Base-by-base conservation (phyloP, 2,113 vertebrate genomes). In the Crotalus horridus region DNA sequence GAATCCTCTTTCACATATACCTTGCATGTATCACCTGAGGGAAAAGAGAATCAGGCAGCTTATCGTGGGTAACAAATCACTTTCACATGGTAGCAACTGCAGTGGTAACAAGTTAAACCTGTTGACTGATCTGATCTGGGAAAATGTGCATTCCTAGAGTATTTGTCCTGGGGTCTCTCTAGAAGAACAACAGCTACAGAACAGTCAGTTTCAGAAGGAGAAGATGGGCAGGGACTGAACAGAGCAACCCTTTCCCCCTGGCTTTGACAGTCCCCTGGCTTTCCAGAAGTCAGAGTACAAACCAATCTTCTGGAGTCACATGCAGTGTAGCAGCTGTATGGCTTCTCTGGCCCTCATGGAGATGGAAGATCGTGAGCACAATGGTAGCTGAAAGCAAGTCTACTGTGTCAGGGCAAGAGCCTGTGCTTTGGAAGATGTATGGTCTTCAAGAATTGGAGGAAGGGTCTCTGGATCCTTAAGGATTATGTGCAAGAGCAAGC, bases 91-190 rank as follows among this genome's bases (percentile, higher is more conserved):
- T 6, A 13, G 55, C 43, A 33, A 86, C 2, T 64, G n/a, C 6
- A 59, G 88, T 0, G 1, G 15, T 39, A 93, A 87, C 92, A 90
- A n/a, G 89, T 87, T 90, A 55, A 93, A 93, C 92, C 81, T 54
- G 92, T 69, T 54, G 13, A 59, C 12, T 11, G 2, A 23, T 10
- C 48, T 85, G 51, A 13, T 61, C 59, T 61, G 88, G 69, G 20
- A 93, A 93, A 93, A 24, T 46, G 7, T 64, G 39, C 89, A 93
- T 93, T 87, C 92, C 56, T 87, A 43, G 85, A 87, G 55, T 43
- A 5, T 55, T 90, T 43, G 20, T 61, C n/a, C n/a, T 17, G 21
- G 10, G 58, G 55, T n/a, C 43, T 20, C 6, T 61, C 17, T 24
- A n/a, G 43, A 91, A 64, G 29, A 64, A 54, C 13, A 56, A 91